Conservation (phyloP, 2,113 vertebrate genomes). For the Actenoides lindsayi region DNA sequence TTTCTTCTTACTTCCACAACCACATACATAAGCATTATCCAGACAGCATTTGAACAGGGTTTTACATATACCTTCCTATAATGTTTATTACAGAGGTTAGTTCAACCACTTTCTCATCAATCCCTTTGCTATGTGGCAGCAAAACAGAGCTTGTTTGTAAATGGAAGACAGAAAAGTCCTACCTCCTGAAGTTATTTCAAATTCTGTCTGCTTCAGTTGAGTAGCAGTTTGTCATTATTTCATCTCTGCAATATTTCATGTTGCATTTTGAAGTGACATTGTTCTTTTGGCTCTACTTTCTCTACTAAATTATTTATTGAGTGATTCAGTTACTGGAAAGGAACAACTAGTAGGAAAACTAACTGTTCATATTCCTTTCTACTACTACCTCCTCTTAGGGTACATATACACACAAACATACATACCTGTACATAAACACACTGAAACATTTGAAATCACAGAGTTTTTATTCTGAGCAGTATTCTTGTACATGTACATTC, state of each 20-base stretch:
- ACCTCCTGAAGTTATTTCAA: background rate
- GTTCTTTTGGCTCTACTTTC: background rate
- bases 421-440: background rate
- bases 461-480: background rate
- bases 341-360: background rate
- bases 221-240: background rate
- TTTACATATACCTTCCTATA: background rate
- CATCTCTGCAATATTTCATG: background rate
- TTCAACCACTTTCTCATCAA: background rate
- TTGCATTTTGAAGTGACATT: background rate
- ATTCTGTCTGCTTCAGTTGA: background rate
- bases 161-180: background rate
- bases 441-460: background rate
- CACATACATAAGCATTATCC: background rate
- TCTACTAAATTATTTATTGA: background rate
- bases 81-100: background rate
- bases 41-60: background rate
- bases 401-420: background rate
- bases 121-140: background rate
- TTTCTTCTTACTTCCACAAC: background rate
- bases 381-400: background rate
- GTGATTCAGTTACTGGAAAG: background rate
- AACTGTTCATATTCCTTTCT: background rate
- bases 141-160: background rate
- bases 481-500: background rate